Evolutionary conservation across 2,888 invertebrate genomes (phyloP), one percentile per base, ranked within the genome.

Genomic region (Sturmia bella): DNA sequence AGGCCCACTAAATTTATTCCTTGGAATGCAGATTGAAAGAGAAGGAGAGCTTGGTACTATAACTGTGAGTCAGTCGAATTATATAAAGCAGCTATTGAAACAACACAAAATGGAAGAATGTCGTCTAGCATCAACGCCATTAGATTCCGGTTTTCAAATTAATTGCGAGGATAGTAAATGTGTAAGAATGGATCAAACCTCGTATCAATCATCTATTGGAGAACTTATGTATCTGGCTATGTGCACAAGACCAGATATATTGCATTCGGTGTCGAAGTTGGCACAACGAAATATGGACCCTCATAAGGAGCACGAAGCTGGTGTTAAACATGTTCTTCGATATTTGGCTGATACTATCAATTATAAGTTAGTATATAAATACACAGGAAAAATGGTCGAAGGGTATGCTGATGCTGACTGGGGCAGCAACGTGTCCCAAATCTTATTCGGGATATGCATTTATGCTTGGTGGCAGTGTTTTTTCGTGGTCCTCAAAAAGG

Each of bases 11-110:
- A 63, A 48, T 17, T 54, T 74, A 48, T 83, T 84, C 39, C 54
- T 85, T 3, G 82, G 80, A 0, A 76, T 84, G 48, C 75, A 84
- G 54, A 69, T 83, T 37, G 61, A 78, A 48, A 48, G 76, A 2
- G 57, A 75, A 21, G 79, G 69, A 13, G 68, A 83, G 1, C 24
- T 64, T 12, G 83, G 79, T 7, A 63, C 21, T 24, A 79, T 80
- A 15, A 24, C 73, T 3, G 15, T 73, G 0, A 41, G 69, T 17
- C 77, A 80, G 48, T 24, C 11, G 24, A 48, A 48, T 9, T 48
- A 48, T 7, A 48, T 48, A 15, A 11, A 15, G 11, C 19, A 78
- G 32, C 19, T 83, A 11, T 41, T 83, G 4, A 13, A 43, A 1
- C 32, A 68, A 13, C 43, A 68, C 21, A 13, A 57, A 1, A 79